Percentiles rank a stretch among this genome's conserved stretches.
phyloP scores from a whole-genome alignment of 35 echinoderm and acorn worm genomes.

The Ophiothrix spiculata region DNA sequence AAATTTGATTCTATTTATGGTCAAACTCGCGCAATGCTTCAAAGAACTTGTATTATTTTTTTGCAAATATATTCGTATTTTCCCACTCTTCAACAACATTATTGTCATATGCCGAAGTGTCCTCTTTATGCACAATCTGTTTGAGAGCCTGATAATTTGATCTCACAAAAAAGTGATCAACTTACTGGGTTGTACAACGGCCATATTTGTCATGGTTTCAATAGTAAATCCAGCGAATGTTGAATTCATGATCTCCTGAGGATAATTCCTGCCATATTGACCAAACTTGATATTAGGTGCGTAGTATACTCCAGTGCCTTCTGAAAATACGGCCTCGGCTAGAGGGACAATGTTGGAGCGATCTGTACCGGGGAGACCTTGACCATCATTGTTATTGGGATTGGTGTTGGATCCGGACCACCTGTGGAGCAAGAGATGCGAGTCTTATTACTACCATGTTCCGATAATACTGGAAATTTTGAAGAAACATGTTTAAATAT shows the following conservation, averaged over 20 bases:
- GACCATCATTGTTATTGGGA: slow-evolving; percentile 95
- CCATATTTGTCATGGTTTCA: slow-evolving; percentile 70
- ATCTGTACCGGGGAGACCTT: slow-evolving; percentile 87
- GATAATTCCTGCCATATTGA: slow-evolving; percentile 83
- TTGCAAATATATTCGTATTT: too few relatives aligned
- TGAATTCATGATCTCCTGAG: slow-evolving; percentile 51
- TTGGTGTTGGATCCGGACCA: slow-evolving; percentile 98
- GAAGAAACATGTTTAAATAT: too few relatives aligned
- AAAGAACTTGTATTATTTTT: too few relatives aligned
- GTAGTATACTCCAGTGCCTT: slow-evolving; percentile 67
- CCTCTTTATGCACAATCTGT: too few relatives aligned
- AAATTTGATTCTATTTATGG: too few relatives aligned
- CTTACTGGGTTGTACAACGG: slow-evolving; percentile 30
- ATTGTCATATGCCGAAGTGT: too few relatives aligned
- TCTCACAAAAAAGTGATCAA: too few relatives aligned
- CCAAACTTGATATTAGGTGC: slow-evolving; percentile 73
- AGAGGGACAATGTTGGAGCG: slow-evolving; percentile 76
- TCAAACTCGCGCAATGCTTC: too few relatives aligned
- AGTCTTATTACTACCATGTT: too few relatives aligned
- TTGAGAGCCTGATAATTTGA: too few relatives aligned
- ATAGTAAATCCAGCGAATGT: slow-evolving; percentile 68
- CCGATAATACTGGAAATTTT: too few relatives aligned
- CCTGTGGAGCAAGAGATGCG: slow-evolving; percentile 44
- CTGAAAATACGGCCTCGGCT: slow-evolving; percentile 49
- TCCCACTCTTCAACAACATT: too few relatives aligned